Evolutionary conservation across 2,888 invertebrate species (phyloP), one percentile per base, ranked within the genome.

Genomic region (Aricia artaxerxes): DNA sequence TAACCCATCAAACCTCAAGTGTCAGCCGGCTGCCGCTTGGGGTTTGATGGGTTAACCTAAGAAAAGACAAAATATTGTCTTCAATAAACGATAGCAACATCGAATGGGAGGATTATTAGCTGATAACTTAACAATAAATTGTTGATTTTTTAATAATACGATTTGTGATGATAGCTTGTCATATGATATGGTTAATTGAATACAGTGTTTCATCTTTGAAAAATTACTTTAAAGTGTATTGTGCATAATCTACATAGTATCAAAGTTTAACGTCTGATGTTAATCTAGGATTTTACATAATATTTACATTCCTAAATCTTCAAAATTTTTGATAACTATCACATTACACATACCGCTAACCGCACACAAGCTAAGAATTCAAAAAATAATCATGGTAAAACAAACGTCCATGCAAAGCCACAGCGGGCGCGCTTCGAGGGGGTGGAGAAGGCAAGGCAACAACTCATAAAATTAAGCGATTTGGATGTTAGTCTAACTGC

Each of bases 381-480:
- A 57, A 16, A 57, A 57, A 57, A 16, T 1, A 16, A 16, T 57
- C 16, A 57, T 11, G 1, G 13, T 24, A 24, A 73, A 73, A 78
- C 5, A 7, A 24, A 64, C 78, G 75, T 16, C 16, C 61, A 44
- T 31, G 31, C 61, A 92, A 94, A 87, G 92, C 89, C 87, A 92
- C 86, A 82, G 81, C 89, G 83, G 81, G 84, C 84, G 84, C 84
- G 84, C 84, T 84, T 84, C 87, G 91, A 92, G 93, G 94, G 94
- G 94, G 94, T 94, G 94, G 94, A 93, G 94, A 93, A 94, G 94
- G 94, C 94, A 93, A 94, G 94, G 94, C 94, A 94, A 94, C 94
- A 94, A 94, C 94, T 94, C 94, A 94, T 95, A 94, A 95, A 95
- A 95, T 94, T 94, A 94, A 94, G 94, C 94, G 94, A 94, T 94